Percentiles rank a stretch among this genome's conserved stretches.
phyloP scores from a whole-genome alignment of 2,113 vertebrate species.

The Tympanuchus pallidicinctus region DNA sequence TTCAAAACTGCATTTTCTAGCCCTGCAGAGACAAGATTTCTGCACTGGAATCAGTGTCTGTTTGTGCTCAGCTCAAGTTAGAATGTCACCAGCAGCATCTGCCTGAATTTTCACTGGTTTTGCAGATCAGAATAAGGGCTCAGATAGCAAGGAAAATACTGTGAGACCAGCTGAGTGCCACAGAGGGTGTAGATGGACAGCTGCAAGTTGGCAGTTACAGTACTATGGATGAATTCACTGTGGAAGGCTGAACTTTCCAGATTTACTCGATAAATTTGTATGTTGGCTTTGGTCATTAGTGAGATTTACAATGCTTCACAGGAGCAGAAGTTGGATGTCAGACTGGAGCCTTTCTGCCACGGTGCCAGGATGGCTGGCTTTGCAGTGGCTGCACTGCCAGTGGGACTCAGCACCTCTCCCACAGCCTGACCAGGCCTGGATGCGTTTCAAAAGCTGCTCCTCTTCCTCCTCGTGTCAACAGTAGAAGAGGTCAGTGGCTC shows the following conservation, averaged over 20 bases:
- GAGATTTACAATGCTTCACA: neutral
- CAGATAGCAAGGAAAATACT: constrained; percentile 45
- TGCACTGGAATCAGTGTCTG: neutral
- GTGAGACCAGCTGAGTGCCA: constrained; percentile 13
- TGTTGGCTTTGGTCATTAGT: neutral
- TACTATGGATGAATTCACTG: neutral
- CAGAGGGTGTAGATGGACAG: constrained; percentile 39
- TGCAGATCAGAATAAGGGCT: constrained; percentile 8
- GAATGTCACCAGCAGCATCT: constrained; percentile 25
- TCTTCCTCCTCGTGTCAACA: neutral
- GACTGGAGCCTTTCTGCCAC: neutral
- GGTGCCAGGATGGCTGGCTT: neutral
- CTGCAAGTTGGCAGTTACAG: constrained; percentile 1
- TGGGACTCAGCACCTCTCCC: neutral
- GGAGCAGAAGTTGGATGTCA: neutral
- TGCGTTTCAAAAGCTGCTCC: neutral
- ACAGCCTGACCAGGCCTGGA: neutral
- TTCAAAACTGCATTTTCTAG: constrained; percentile 1
- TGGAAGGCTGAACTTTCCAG: neutral
- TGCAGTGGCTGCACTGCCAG: neutral
- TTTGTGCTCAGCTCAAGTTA: neutral
- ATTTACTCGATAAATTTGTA: neutral
- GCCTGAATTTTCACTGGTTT: constrained; percentile 16
- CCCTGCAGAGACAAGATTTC: neutral
- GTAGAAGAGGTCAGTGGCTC: neutral